Evolutionary conservation across 1,140 invertebrate species (phyloP), one percentile per base, ranked within the genome.

Genomic region (Pseudoatta argentina): DNA sequence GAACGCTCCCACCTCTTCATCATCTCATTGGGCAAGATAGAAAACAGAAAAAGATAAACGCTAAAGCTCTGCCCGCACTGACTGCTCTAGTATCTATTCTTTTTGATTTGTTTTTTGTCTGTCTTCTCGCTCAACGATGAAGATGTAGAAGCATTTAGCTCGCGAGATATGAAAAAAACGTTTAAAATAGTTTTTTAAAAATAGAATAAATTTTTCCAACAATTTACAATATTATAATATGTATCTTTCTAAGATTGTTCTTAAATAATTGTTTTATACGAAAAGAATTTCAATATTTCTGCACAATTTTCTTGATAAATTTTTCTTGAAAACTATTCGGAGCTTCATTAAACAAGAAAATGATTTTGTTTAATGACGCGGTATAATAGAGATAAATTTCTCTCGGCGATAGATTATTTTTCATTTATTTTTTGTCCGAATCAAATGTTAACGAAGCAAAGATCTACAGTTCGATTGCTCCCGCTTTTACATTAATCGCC

Each of bases 401-500:
- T 27, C 7, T 24, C 30, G 6, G 1, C 34, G n/a, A 21, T 21
- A 34, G 57, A 39, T 10, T 12, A 61, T 61, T 83, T 73, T 75
- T 75, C 48, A 18, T 53, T 73, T 61, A 51, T 30, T 75, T 63
- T 30, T 57, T 34, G 14, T 1, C 27, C 2, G 55, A 63, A 75
- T 75, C 69, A 57, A 75, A 73, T 75, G 79, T 83, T 83, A 83
- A 83, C 71, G 79, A 83, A 83, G 79, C 79, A 83, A 16, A 73
- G 48, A 55, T 63, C 79, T 83, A 51, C 69, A 63, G 55, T 73
- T 75, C 12, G 27, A 75, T 75, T 63, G 79, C 79, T 61, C 39
- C 53, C 55, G 39, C 69, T 75, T 75, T 83, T 83, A 63, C 71
- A 75, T 83, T 83, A 83, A 83, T 73, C 55, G 79, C 24, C 57